Evolutionary conservation across 2,888 invertebrate species (phyloP).

Genomic region (Amiota communis): DNA sequence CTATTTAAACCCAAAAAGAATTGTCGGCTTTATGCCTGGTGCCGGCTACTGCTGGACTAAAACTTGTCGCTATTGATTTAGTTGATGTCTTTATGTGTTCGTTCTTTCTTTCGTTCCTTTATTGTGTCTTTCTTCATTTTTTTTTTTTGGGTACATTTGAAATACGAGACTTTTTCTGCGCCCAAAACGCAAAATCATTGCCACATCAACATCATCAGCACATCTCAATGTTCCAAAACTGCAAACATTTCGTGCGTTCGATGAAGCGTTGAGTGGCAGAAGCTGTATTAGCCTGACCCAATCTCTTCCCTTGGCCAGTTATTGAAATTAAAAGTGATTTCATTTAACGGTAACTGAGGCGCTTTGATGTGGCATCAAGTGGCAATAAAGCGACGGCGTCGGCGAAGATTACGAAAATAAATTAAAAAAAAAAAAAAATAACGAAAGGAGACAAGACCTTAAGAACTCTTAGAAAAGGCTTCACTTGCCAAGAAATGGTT

Average conservation of each 20-base stretch:
- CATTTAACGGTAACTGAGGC: slow-evolving; percentile 62
- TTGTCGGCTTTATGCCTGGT: slow-evolving; percentile 30
- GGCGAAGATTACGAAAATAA: neutral
- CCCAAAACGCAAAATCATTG: no score
- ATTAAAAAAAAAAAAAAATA: neutral
- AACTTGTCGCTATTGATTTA: slow-evolving; percentile 63
- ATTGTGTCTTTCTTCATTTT: neutral
- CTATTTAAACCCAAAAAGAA: no score
- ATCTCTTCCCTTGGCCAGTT: neutral
- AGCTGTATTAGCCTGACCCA: no score
- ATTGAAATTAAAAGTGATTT: slow-evolving; percentile 65
- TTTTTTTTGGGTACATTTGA: slow-evolving; percentile 51
- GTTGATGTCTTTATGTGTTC: slow-evolving; percentile 64
- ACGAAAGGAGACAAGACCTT: neutral
- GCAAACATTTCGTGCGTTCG: slow-evolving; percentile 26
- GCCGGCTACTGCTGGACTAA: slow-evolving; percentile 47
- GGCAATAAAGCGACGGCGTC: slow-evolving; percentile 30
- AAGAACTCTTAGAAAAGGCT: no score
- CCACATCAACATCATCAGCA: slow-evolving; percentile 13
- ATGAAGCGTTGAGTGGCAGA: slow-evolving; percentile 19
- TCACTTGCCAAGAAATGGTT: no score
- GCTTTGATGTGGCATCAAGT: slow-evolving; percentile 63
- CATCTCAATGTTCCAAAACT: slow-evolving; percentile 20
- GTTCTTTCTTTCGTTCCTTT: no score
- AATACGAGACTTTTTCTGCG: slow-evolving; percentile 61